These are phyloP conservation scores for Myotis davidii DNA, from an alignment of 2,113 vertebrate genomes.

Conservation along the genomic window DNA sequence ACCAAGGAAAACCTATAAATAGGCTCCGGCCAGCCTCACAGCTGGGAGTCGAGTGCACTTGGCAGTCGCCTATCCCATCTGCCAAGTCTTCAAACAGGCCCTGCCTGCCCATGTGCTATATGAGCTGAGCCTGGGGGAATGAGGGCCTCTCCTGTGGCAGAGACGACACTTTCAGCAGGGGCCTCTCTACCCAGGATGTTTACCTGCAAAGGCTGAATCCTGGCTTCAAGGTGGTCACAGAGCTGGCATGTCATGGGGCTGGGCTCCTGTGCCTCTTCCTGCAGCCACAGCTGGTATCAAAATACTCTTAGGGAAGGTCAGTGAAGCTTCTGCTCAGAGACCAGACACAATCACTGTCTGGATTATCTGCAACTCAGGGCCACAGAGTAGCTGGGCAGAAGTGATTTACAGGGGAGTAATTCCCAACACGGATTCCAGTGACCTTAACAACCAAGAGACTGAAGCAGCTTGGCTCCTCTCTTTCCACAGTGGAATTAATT, in stretches of 20 bases:
- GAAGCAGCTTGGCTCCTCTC: constrained; percentile 50
- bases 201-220: not conserved
- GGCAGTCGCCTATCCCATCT: not conserved
- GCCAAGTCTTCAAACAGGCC: not conserved
- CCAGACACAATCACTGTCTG: constrained; percentile 18
- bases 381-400: not conserved
- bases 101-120: not conserved
- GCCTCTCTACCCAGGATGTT: not conserved
- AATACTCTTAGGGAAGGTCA: constrained; percentile 34
- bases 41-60: not conserved
- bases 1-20: not conserved
- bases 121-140: rapidly evolving
- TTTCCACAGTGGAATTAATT: constrained; percentile 73
- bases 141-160: not conserved
- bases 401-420: constrained; percentile 66
- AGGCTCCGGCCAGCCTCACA: not conserved
- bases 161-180: not conserved
- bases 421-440: constrained; percentile 66
- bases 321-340: constrained; percentile 28
- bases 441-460: constrained; percentile 76
- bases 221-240: not conserved
- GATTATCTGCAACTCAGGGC: constrained; percentile 53
- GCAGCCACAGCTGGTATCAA: not conserved
- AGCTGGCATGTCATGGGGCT: not conserved
- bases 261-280: not conserved